Conservation (phyloP, 2,113 vertebrate species). For the Bubo blakistoni region DNA sequence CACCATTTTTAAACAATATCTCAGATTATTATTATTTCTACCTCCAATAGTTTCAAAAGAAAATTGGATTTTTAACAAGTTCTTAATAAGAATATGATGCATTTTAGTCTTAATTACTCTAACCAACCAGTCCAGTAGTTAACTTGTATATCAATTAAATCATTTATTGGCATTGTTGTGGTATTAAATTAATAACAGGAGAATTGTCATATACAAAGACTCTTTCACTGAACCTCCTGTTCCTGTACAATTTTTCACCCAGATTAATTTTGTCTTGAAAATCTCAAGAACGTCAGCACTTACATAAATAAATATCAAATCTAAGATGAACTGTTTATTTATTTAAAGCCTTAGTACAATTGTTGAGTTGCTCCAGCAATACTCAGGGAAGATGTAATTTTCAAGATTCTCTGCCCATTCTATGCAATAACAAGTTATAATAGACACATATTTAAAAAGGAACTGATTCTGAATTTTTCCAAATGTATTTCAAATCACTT, state of each 20-base stretch:
- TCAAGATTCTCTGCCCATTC: not conserved
- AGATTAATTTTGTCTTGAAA: not conserved
- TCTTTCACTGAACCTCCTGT: not conserved
- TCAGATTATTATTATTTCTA: not conserved
- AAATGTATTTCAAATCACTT: not conserved
- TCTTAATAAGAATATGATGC: not conserved
- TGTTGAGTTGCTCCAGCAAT: not conserved
- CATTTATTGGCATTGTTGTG: not conserved
- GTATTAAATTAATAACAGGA: not conserved
- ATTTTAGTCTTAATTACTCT: not conserved
- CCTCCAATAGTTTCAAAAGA: not conserved
- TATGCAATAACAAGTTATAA: not conserved
- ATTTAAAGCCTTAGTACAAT: not conserved
- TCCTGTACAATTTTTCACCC: not conserved
- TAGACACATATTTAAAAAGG: not conserved
- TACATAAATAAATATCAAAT: not conserved
- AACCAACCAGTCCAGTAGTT: not conserved
- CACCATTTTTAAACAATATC: not conserved
- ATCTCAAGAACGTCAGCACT: not conserved
- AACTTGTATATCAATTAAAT: not conserved
- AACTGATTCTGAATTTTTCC: not conserved
- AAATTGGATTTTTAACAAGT: not conserved
- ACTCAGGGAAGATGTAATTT: not conserved
- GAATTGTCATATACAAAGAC: not conserved
- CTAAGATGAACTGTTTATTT: not conserved